Base-by-base conservation (phyloP, 2,797 vertebrate genomes). In the Kryptopterus vitreolus region DNA sequence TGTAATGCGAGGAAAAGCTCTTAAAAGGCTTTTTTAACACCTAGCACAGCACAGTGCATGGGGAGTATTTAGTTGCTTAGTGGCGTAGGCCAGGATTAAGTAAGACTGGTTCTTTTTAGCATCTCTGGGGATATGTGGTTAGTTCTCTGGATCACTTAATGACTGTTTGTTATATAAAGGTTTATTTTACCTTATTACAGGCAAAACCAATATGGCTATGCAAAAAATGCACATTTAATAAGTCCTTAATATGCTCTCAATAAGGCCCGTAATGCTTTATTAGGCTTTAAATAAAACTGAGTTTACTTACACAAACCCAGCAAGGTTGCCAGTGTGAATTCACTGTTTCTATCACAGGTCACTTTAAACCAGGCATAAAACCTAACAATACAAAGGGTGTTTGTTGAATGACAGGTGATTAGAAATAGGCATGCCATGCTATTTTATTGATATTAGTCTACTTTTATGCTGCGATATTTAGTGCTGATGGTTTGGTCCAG, bases 11-110 rank as follows among this genome's bases (percentile, higher is more conserved):
- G 53, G 71, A 62, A 62, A 76, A 75, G 81, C 81, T 74, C 69
- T 82, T 79, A 62, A 79, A 73, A 79, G 29, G 5, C 76, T 59
- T 29, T 58, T 82, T 84, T 81, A 82, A 72, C 79, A 86, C 65
- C 61, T 70, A 82, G 79, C 38, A 29, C 72, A 53, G 71, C 13
- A 73, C 76, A 65, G 61, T 78, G 79, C 35, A 55, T 57, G 78
- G 52, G 80, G 72, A 65, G 53, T 77, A 55, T 71, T 77, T 70
- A 33, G 43, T 82, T 81, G 58, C 53, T 76, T 73, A 77, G 65
- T 75, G 24, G 43, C 43, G 38, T 63, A 59, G 72, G 62, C n/a
- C 62, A 76, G 79, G 61, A 77, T 77, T 83, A 77, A 71, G 46
- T 29, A 79, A 74, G 65, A 58, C 69, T 31, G 63, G 22, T 59